phyloP scores from a whole-genome alignment of 2,888 invertebrate genomes.

The Nomada ruficornis region DNA sequence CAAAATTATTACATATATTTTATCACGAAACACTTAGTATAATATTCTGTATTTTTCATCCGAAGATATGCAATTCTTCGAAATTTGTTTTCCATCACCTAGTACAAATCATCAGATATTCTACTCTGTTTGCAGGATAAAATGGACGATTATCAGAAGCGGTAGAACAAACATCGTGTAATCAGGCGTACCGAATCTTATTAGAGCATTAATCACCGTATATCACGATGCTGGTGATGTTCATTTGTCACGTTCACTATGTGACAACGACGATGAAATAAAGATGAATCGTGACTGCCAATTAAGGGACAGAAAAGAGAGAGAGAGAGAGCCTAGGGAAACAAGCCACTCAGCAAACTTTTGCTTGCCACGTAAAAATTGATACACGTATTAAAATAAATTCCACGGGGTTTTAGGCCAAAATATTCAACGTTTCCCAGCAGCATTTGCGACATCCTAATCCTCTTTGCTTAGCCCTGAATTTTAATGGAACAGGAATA shows the following conservation, averaged over 20 bases:
- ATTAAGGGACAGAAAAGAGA: slow-evolving; percentile 15
- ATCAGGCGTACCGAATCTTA: slow-evolving; percentile 30
- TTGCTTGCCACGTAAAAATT: background rate
- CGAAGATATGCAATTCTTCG: no score
- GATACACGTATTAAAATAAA: background rate
- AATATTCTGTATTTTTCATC: no score
- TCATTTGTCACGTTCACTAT: slow-evolving; percentile 41
- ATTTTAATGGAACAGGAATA: background rate
- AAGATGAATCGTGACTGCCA: slow-evolving; percentile 44
- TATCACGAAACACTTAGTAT: no score
- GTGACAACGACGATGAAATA: slow-evolving; percentile 8
- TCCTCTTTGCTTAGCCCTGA: background rate
- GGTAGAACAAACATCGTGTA: background rate
- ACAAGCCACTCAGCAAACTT: background rate
- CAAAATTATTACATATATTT: no score
- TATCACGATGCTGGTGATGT: slow-evolving; percentile 3
- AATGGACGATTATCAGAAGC: slow-evolving; percentile 14
- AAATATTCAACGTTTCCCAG: background rate
- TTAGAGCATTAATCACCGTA: slow-evolving; percentile 45
- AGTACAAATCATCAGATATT: background rate
- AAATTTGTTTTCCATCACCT: no score
- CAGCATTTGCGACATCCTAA: background rate
- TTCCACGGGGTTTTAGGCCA: background rate
- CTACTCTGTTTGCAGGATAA: background rate
- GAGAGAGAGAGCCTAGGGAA: background rate